Conservation (phyloP, 2,888 invertebrate genomes). For the Alloscopus bannaensis region DNA sequence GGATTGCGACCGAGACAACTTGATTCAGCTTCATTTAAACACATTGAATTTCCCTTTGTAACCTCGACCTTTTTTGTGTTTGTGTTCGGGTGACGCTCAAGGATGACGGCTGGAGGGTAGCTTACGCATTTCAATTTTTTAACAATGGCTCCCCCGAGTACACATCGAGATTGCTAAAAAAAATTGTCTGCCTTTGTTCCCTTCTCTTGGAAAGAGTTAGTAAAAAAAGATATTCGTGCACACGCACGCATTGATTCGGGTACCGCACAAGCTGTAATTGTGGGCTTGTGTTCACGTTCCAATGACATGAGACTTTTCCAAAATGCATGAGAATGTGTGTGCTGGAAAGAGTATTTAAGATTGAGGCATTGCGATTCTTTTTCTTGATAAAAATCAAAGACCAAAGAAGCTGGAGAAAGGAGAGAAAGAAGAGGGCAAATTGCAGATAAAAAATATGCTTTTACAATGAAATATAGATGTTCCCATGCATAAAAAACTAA, state of each 20-base stretch:
- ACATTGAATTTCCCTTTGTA: too few relatives aligned
- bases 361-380: background rate
- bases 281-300: background rate
- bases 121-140: conserved; percentile 4
- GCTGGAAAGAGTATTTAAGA: background rate
- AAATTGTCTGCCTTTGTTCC: background rate
- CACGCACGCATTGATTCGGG: too few relatives aligned
- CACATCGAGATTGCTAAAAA: conserved; percentile 1
- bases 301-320: background rate
- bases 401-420: too few relatives aligned
- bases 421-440: background rate
- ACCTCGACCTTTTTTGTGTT: too few relatives aligned
- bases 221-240: too few relatives aligned
- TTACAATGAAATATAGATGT: background rate
- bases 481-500: conserved; percentile 1
- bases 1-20: too few relatives aligned
- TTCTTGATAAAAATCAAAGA: background rate
- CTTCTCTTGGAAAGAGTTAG: background rate
- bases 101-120: too few relatives aligned
- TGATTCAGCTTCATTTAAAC: too few relatives aligned
- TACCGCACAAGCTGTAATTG: too few relatives aligned
- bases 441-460: background rate
- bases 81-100: too few relatives aligned
- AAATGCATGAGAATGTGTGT: background rate
- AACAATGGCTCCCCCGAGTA: conserved; percentile 21